phyloP scores from a whole-genome alignment of 2,113 vertebrate species.

The Semnornis frantzii region DNA sequence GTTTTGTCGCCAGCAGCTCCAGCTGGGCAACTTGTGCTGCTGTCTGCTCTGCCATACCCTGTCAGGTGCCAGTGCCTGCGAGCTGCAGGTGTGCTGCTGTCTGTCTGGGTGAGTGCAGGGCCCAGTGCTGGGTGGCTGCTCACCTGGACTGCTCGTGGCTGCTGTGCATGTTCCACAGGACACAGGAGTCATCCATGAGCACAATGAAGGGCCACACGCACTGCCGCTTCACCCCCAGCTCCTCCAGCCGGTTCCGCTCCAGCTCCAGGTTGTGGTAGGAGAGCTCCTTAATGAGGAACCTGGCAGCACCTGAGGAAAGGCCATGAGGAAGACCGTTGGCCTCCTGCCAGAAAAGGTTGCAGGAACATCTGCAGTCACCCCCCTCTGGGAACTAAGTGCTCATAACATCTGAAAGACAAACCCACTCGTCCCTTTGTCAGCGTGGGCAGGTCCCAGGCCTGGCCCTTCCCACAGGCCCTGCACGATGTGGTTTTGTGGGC shows the following conservation, averaged over 20 bases:
- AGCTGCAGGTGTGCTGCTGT: background rate
- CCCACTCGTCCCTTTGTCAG: background rate
- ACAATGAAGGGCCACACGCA: constrained; percentile 96
- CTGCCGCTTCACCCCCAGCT: constrained; percentile 89
- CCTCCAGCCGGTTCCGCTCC: constrained; percentile 92
- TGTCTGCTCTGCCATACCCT: background rate
- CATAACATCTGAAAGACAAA: background rate
- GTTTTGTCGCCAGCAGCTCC: background rate
- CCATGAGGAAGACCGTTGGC: background rate
- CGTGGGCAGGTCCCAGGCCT: background rate
- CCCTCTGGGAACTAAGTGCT: background rate
- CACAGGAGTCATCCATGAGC: constrained; percentile 96
- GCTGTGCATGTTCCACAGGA: constrained; percentile 90
- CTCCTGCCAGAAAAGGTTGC: background rate
- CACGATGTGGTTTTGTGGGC: background rate
- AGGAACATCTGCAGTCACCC: background rate
- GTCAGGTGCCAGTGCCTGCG: background rate
- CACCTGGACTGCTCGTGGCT: constrained; percentile 81
- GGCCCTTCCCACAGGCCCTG: background rate
- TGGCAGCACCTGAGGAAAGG: constrained; percentile 86
- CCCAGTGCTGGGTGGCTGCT: background rate
- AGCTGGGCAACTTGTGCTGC: background rate
- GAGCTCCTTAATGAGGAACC: constrained; percentile 97
- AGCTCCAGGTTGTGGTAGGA: constrained; percentile 97
- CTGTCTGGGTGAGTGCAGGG: background rate